These are phyloP conservation scores for Agapetus fuscipes DNA, from an alignment of 2,888 invertebrate genomes.

Conservation along the genomic window DNA sequence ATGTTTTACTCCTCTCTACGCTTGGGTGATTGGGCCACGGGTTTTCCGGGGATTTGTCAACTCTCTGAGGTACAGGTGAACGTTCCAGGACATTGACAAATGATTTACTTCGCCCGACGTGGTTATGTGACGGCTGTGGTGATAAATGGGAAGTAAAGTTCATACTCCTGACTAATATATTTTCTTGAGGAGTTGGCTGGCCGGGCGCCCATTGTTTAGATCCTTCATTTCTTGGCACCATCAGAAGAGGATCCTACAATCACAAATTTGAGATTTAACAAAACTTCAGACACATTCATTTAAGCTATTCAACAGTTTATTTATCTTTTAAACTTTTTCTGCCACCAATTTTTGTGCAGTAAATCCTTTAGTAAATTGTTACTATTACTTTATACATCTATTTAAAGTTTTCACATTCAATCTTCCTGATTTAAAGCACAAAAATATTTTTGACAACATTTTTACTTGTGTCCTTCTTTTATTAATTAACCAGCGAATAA, in stretches of 20 bases:
- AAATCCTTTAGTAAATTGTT: too few species aligned
- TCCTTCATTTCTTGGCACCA: slow-evolving; percentile 53
- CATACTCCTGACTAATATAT: slow-evolving; percentile 24
- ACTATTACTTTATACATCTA: too few species aligned
- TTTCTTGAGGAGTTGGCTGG: slow-evolving; percentile 33
- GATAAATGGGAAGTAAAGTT: slow-evolving; percentile 42
- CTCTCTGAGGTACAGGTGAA: slow-evolving; percentile 24
- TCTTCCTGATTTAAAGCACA: too few species aligned
- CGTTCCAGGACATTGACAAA: slow-evolving; percentile 9
- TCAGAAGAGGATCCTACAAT: slow-evolving; percentile 46
- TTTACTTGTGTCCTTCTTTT: too few species aligned
- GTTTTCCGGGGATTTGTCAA: slow-evolving; percentile 23
- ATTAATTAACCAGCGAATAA: too few species aligned
- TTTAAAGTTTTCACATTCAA: too few species aligned
- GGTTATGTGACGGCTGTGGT: slow-evolving; percentile 36
- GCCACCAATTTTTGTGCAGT: too few species aligned
- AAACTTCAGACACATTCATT: too few species aligned
- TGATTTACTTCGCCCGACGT: slow-evolving; percentile 23
- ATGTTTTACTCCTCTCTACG: slow-evolving; percentile 39
- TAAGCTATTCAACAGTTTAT: too few species aligned
- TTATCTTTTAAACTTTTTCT: too few species aligned
- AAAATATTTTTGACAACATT: too few species aligned
- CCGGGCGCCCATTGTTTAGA: slow-evolving; percentile 42
- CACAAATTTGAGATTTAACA: too few species aligned
- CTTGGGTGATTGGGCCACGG: slow-evolving; percentile 27